Percentiles rank a stretch among this genome's conserved stretches.
Evolutionary conservation across 2,888 invertebrate species (phyloP).

Genomic region (Sclerodermus sp.): DNA sequence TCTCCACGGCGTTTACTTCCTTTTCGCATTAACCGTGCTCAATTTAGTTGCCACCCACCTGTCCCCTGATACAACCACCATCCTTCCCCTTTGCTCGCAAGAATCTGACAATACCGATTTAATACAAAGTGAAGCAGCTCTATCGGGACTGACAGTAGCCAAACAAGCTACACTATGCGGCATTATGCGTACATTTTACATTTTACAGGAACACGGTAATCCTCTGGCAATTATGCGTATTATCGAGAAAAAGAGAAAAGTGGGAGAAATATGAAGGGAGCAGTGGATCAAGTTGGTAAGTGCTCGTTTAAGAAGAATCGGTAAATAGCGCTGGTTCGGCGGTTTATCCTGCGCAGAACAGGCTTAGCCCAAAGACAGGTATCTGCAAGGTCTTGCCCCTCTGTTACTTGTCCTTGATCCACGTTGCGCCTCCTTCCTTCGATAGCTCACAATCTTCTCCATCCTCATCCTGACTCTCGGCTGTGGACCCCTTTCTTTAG

Average conservation of each 20-base stretch:
- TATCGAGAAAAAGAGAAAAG: too few relatives aligned
- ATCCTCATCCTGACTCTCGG: too few relatives aligned
- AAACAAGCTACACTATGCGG: too few relatives aligned
- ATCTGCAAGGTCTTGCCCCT: slow-evolving; percentile 18
- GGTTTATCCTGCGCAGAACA: slow-evolving; percentile 15
- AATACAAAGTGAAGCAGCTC: too few relatives aligned
- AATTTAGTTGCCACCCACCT: slow-evolving; percentile 26
- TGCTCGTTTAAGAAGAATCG: too few relatives aligned
- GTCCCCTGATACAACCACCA: not conserved
- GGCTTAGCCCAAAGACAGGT: slow-evolving; percentile 12
- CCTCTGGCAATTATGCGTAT: too few relatives aligned
- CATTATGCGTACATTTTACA: too few relatives aligned
- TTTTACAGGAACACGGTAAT: too few relatives aligned
- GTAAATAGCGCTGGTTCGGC: slow-evolving; percentile 4
- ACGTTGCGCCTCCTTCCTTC: not conserved
- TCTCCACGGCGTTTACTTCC: slow-evolving; percentile 22
- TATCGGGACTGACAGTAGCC: too few relatives aligned
- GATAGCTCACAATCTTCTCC: not conserved
- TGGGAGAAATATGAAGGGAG: too few relatives aligned
- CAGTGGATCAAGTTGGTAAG: too few relatives aligned
- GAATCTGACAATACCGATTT: not conserved
- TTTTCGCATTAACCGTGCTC: slow-evolving; percentile 37
- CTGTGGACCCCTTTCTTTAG: too few relatives aligned
- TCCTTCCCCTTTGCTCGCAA: not conserved
- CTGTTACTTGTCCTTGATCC: slow-evolving; percentile 5